Evolutionary conservation across 2,888 invertebrate genomes (phyloP).

Genomic region (Hyposoter didymator): DNA sequence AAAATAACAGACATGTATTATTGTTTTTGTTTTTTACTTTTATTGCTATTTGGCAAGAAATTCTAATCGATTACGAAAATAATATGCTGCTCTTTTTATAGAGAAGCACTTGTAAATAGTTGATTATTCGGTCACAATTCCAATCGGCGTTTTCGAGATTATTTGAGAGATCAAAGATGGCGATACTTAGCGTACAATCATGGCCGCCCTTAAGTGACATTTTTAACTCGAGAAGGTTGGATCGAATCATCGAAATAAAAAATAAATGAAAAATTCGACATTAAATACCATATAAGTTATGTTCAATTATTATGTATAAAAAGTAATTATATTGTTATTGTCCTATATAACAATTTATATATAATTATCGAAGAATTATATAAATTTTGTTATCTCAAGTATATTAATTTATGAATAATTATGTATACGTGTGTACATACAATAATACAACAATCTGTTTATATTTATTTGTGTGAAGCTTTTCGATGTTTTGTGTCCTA

Average conservation of each 20-base stretch:
- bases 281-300: slow-evolving; percentile 24
- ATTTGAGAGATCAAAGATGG: background rate
- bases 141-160: slow-evolving; percentile 9
- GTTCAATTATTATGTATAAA: slow-evolving; percentile 29
- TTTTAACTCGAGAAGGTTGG: slow-evolving; percentile 21
- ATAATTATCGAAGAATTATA: slow-evolving; percentile 40
- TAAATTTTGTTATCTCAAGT: slow-evolving; percentile 40
- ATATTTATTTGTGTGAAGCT: slow-evolving; percentile 9
- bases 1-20: slow-evolving; percentile 8
- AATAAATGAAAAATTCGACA: slow-evolving; percentile 7
- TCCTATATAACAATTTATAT: slow-evolving; percentile 23
- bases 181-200: slow-evolving; percentile 13
- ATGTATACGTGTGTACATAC: slow-evolving; percentile 35
- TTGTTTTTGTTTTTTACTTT: slow-evolving; percentile 5
- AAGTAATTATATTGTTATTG: slow-evolving; percentile 42
- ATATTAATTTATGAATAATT: slow-evolving; percentile 50
- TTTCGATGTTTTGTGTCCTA: slow-evolving; percentile 32
- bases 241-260: slow-evolving; percentile 11
- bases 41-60: background rate
- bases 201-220: slow-evolving; percentile 31
- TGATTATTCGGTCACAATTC: slow-evolving; percentile 28
- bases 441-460: slow-evolving; percentile 26
- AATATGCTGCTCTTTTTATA: background rate
- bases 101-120: slow-evolving; percentile 10
- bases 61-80: slow-evolving; percentile 14